A percentile compares a stretch with the other conserved stretches of the same genome.
Conservation (phyloP, 2,888 invertebrate species). For the Zygaena filipendulae region DNA sequence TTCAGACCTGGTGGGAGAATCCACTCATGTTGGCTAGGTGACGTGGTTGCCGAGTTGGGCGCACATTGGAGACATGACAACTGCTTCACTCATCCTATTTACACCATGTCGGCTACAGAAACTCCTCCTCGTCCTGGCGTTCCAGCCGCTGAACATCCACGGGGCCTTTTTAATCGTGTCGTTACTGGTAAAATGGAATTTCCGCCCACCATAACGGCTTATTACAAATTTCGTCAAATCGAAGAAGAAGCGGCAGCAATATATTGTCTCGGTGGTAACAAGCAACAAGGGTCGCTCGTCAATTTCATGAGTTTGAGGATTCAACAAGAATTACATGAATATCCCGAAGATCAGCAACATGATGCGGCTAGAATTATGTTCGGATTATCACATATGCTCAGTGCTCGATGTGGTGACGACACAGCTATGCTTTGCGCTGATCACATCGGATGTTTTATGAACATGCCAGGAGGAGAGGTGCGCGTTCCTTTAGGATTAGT, state of each 20-base stretch:
- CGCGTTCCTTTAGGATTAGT: conserved; percentile 73
- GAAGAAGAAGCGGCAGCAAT: conserved; percentile 72
- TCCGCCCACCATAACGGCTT: conserved; percentile 70
- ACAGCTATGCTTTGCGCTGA: conserved; percentile 47
- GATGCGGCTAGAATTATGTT: conserved; percentile 76
- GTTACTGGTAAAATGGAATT: conserved; percentile 72
- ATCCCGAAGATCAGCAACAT: conserved; percentile 73
- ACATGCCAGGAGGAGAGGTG: conserved; percentile 68
- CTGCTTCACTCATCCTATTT: conserved; percentile 63
- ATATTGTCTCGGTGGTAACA: conserved; percentile 69
- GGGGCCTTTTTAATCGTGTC: conserved; percentile 71
- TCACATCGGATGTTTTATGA: conserved; percentile 50
- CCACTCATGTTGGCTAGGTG: conserved; percentile 80
- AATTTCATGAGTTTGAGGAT: conserved; percentile 74
- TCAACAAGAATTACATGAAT: conserved; percentile 74
- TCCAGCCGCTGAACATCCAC: conserved; percentile 56
- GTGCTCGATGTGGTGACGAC: conserved; percentile 74
- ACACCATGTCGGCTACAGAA: conserved; percentile 71
- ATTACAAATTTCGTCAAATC: conserved; percentile 73
- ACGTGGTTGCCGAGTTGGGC: conserved; percentile 80
- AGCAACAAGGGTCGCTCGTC: conserved; percentile 72
- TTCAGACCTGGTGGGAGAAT: conserved; percentile 83
- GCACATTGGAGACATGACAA: conserved; percentile 74
- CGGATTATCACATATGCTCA: conserved; percentile 71
- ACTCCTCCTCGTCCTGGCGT: conserved; percentile 67